Percentiles rank a stretch among this genome's conserved stretches.
Evolutionary conservation across 2,888 invertebrate genomes (phyloP).

Genomic region (Aromia moschata): DNA sequence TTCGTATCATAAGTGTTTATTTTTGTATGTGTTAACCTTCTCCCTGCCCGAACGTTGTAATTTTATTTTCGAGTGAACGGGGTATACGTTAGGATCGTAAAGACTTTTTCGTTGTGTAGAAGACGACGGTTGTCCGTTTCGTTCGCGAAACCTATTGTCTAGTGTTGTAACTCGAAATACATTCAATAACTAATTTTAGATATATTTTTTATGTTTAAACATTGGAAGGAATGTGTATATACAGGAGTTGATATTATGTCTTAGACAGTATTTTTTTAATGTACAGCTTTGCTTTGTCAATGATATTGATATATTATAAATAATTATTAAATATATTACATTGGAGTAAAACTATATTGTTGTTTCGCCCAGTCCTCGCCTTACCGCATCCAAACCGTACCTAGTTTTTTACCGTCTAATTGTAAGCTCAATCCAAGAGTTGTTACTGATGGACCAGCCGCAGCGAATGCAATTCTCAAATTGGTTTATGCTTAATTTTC

Average conservation of each 20-base stretch:
- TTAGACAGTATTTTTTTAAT: conserved; percentile 63
- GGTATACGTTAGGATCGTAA: conserved; percentile 3
- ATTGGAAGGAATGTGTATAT: conserved; percentile 52
- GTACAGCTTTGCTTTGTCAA: conserved; percentile 63
- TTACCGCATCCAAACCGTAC: too few relatives aligned
- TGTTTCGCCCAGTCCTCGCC: background rate
- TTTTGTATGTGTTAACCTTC: conserved; percentile 13
- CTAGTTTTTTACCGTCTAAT: too few relatives aligned
- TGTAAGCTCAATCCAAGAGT: too few relatives aligned
- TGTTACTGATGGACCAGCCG: too few relatives aligned
- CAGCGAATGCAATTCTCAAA: too few relatives aligned
- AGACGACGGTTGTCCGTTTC: conserved; percentile 37
- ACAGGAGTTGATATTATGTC: conserved; percentile 57
- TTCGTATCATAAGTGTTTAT: conserved; percentile 23
- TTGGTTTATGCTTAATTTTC: too few relatives aligned
- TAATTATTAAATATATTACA: conserved; percentile 25
- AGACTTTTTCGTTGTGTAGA: conserved; percentile 26
- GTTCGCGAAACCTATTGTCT: conserved; percentile 34
- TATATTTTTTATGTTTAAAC: conserved; percentile 49
- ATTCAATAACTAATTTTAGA: conserved; percentile 57
- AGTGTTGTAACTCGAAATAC: conserved; percentile 46
- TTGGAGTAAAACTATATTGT: conserved; percentile 9
- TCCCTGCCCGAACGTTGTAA: background rate
- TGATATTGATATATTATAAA: conserved; percentile 37
- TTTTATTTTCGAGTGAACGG: conserved; percentile 5